Evolutionary conservation across 2,888 invertebrate species (phyloP).

Genomic region (Embidobia sp.): DNA sequence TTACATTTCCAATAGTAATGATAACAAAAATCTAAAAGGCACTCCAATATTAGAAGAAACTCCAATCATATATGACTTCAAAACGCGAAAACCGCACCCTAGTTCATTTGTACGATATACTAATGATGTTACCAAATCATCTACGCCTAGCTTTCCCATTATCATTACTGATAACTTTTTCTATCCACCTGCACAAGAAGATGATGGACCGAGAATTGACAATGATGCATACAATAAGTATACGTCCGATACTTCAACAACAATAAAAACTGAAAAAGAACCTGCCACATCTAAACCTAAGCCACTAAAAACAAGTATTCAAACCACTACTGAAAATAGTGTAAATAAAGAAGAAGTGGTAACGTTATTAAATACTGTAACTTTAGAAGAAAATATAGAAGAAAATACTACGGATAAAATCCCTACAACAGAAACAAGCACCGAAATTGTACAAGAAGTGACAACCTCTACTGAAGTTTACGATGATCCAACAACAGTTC

Average conservation of each 20-base stretch:
- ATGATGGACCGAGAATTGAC: conserved; percentile 38
- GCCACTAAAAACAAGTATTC: too few species aligned
- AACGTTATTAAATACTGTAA: too few species aligned
- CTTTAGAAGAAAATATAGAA: conserved; percentile 34
- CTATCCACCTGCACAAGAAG: conserved; percentile 69
- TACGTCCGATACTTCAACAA: conserved; percentile 23
- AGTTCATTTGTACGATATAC: neutral
- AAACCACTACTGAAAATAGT: too few species aligned
- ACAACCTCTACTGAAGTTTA: conserved; percentile 11
- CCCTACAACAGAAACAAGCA: conserved; percentile 29
- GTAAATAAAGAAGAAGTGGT: too few species aligned
- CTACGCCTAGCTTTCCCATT: conserved; percentile 69
- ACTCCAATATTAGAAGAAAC: conserved; percentile 73
- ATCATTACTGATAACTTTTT: conserved; percentile 80
- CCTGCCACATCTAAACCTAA: conserved; percentile 29
- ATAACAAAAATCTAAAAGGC: conserved; percentile 55
- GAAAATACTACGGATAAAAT: conserved; percentile 1
- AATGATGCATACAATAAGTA: conserved; percentile 36
- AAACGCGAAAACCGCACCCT: conserved; percentile 52
- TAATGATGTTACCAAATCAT: conserved; percentile 42
- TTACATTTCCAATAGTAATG: conserved; percentile 39
- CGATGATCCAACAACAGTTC: neutral
- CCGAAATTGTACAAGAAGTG: conserved; percentile 19
- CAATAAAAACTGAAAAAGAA: conserved; percentile 1
- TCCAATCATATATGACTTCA: conserved; percentile 71